These are phyloP conservation scores for human (Homo sapiens) DNA, from an alignment of 2,113 vertebrate species.

Conservation along the genomic window GRCh38 chr18:48069001-48069500, in stretches of 20 bases:
- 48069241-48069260: not conserved
- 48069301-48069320: not conserved
- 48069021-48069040: not conserved
- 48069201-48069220: conserved; percentile 16
- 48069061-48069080: not conserved
- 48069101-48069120: not conserved
- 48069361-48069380: not conserved
- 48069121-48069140: not conserved
- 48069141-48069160: not conserved
- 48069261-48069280: not conserved
- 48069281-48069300: not conserved
- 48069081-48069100: not conserved
- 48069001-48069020: not conserved
- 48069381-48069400: not conserved
- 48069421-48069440: not conserved
- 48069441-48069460: not conserved
- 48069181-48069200: not conserved
- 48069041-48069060: not conserved
- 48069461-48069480: not conserved
- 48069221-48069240: not conserved
- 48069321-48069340: not conserved
- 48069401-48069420: not conserved
- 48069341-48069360: not conserved
- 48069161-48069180: not conserved
- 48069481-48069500: not conserved